phyloP scores from a whole-genome alignment of 53 echinoderm and acorn worm species.

The Zoroaster sp. region DNA sequence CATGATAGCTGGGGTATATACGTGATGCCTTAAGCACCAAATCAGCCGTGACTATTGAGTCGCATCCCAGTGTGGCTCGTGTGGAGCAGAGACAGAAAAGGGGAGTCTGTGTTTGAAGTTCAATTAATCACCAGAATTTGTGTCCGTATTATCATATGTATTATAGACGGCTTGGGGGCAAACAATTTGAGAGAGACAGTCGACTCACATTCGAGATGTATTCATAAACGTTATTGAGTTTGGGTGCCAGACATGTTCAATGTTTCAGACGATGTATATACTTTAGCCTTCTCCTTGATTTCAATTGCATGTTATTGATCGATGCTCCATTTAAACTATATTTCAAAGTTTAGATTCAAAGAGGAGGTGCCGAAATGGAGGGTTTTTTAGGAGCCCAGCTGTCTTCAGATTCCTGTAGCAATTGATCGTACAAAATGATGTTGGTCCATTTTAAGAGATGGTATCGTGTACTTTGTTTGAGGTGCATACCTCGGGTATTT shows the following conservation, averaged over 20 bases:
- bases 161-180: not conserved
- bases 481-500: no score
- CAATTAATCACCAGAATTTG: slow-evolving; percentile 25
- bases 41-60: not conserved
- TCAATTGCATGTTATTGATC: not conserved
- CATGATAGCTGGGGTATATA: not conserved
- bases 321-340: no score
- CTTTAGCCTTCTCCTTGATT: not conserved
- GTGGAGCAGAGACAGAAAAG: not conserved
- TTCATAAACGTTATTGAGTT: not conserved
- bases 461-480: no score
- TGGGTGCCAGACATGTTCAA: not conserved
- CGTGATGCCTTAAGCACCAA: not conserved
- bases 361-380: not conserved
- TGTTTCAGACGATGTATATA: not conserved
- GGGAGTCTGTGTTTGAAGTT: not conserved
- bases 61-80: not conserved
- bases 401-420: no score
- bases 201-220: not conserved
- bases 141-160: slow-evolving; percentile 30
- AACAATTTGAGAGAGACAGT: not conserved
- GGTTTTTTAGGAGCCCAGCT: no score
- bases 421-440: no score
- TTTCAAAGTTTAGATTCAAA: not conserved
- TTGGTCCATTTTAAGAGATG: no score